These are phyloP conservation scores for Pantala flavescens DNA, from an alignment of 1,140 invertebrate species.

Conservation along the genomic window DNA sequence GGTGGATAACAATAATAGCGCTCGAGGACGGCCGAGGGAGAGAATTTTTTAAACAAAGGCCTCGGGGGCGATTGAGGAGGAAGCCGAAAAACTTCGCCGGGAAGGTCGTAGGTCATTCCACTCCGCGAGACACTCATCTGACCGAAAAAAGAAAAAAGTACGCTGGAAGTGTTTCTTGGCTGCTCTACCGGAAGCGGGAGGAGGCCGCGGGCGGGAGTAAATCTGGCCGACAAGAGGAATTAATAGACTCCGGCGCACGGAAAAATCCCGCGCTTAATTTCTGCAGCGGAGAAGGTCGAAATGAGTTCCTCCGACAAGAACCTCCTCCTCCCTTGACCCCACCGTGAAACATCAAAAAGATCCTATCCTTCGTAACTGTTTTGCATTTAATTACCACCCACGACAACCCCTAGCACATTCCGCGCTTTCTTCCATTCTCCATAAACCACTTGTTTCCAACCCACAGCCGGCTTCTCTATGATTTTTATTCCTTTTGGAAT, in stretches of 20 bases:
- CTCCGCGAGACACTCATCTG: background rate
- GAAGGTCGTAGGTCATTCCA: background rate
- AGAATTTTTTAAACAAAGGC: too few species aligned
- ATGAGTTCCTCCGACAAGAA: background rate
- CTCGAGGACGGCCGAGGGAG: too few species aligned
- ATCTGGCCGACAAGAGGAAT: background rate
- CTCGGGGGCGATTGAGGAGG: too few species aligned
- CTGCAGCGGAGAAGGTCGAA: background rate
- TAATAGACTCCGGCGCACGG: background rate
- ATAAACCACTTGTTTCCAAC: too few species aligned
- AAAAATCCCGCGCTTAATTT: background rate
- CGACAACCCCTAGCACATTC: background rate
- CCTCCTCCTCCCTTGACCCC: background rate
- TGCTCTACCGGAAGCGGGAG: background rate
- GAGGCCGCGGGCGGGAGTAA: background rate
- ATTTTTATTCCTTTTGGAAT: too few species aligned
- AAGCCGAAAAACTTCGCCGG: background rate
- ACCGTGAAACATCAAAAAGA: background rate
- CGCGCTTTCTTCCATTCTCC: background rate
- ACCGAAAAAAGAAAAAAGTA: background rate
- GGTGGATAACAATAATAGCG: too few species aligned
- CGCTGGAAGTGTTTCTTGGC: too few species aligned
- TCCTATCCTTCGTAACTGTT: background rate
- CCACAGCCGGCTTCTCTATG: too few species aligned
- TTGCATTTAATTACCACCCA: background rate